phyloP scores from a whole-genome alignment of 2,888 invertebrate species.

The Stenchaetothrips biformis region DNA sequence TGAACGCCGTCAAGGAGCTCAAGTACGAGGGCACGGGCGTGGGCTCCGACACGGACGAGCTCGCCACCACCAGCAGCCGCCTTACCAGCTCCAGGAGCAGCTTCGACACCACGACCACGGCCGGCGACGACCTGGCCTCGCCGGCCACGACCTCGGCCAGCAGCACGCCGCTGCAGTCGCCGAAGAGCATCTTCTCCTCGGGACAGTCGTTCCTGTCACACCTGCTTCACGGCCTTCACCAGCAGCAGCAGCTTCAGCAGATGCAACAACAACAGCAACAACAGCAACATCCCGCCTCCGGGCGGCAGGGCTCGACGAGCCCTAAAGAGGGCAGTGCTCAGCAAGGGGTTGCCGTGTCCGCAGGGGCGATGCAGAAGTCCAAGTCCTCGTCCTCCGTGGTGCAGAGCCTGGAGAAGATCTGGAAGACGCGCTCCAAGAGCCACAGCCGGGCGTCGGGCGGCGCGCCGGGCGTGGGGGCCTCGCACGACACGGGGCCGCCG shows the following conservation, averaged over 20 bases:
- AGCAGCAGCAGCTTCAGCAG: constrained; percentile 29
- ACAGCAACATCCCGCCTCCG: constrained; percentile 48
- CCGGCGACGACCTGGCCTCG: constrained; percentile 43
- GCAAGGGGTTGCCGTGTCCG: constrained; percentile 41
- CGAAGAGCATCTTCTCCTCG: constrained; percentile 49
- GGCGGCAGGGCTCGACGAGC: constrained; percentile 49
- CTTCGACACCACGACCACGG: constrained; percentile 50
- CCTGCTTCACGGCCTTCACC: constrained; percentile 55
- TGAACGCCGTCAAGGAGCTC: constrained; percentile 59
- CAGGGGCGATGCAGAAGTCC: constrained; percentile 83
- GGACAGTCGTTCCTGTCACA: constrained; percentile 61
- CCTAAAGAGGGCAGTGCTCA: constrained; percentile 42
- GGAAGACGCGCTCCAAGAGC: constrained; percentile 78
- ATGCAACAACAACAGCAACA: constrained; percentile 42
- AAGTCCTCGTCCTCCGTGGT: constrained; percentile 84
- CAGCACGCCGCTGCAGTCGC: constrained; percentile 42
- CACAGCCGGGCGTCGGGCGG: constrained; percentile 55
- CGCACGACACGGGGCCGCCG: constrained; percentile 45
- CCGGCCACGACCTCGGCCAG: constrained; percentile 37
- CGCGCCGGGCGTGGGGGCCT: neutral
- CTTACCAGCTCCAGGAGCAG: constrained; percentile 53
- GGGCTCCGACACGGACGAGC: constrained; percentile 43
- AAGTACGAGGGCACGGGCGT: constrained; percentile 75
- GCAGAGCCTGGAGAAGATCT: constrained; percentile 74
- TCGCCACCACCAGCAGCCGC: constrained; percentile 46